Evolutionary conservation across 2,888 invertebrate genomes (phyloP), one percentile per base, ranked within the genome.

Genomic region (Epistrophe eligans): DNA sequence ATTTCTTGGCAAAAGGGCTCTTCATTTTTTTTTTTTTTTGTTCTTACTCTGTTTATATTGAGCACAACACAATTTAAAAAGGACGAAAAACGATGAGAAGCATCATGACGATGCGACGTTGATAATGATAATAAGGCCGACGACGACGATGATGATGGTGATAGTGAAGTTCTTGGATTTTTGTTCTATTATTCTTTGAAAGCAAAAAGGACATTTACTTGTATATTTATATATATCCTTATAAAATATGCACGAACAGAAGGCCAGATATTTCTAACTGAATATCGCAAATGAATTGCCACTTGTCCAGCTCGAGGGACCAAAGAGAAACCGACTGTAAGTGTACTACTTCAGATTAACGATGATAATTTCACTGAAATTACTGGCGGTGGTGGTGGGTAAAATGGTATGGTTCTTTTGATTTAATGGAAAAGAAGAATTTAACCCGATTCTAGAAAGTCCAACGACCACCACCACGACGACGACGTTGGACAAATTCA

Each of bases 261-360:
- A 57, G 15, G 32, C 35, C 19, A 40, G 38, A 57, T 52, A 64
- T 64, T 84, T 74, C 11, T 38, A 79, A 77, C 52, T 60, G 73
- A 73, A 80, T 77, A 67, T 77, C 50, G 48, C 67, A 79, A 83
- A 87, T 87, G 87, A 87, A 87, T 83, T 79, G 82, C 82, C 76
- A 60, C 85, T 82, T 87, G 79, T 62, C 57, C 76, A 35, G 43
- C 55, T 45, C 28, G 67, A 40, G 15, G 40, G 67, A 40, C 58
- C 48, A 45, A 66, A 77, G 15, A 43, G 35, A 57, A 32, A 40
- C 40, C 10, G 10, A 43, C 50, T 57, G 13, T n/a, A 38, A 48
- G 13, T 28, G 19, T 17, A 32, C 24, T 66, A 48, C 57, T 55
- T 77, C 17, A 77, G 81, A 71, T 81, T 72, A 83, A 83, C 38